Evolutionary conservation across 2,888 invertebrate species (phyloP), one percentile per base, ranked within the genome.

Genomic region (Hypolimnas misippus): DNA sequence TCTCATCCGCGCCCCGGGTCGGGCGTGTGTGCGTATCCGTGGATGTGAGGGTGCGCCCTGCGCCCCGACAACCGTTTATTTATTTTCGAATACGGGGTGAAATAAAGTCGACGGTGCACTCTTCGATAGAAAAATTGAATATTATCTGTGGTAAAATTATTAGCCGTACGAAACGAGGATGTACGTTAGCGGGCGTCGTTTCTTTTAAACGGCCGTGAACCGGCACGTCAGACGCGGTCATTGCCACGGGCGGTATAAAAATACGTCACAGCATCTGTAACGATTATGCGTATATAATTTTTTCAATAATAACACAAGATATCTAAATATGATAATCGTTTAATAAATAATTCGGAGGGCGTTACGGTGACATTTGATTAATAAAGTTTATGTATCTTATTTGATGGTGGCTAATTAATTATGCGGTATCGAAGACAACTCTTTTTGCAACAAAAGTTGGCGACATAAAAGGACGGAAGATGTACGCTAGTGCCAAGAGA

Each of bases 231-330:
- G 78, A 75, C 70, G 49, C 49, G 90, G 90, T 89, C 90, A 89
- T 89, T 90, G 90, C 89, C 89, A 88, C 87, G 86, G 80, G 74
- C 86, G 77, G 78, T 85, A 86, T 84, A 86, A 87, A 87, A 84
- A 86, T 87, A 86, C 87, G 83, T 86, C 87, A 86, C 83, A 82
- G 70, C 70, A 73, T 74, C 74, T 72, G 70, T 72, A 73, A 73
- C 73, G 70, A 71, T 74, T 70, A 67, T 68, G 57, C 56, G 51
- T 65, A 59, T 49, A 55, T 58, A 55, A 19, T 33, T 50, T 14
- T 57, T 66, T 63, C 54, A 57, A 52, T 46, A 54, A 61, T 63
- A 55, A 57, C 40, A 54, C 46, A 51, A 12, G 33, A 57, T 17
- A 16, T 58, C 25, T 42, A 44, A 53, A 51, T 63, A 59, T 52